These are phyloP conservation scores for Chaenodraco wilsoni DNA, from an alignment of 2,797 vertebrate genomes.

Conservation along the genomic window DNA sequence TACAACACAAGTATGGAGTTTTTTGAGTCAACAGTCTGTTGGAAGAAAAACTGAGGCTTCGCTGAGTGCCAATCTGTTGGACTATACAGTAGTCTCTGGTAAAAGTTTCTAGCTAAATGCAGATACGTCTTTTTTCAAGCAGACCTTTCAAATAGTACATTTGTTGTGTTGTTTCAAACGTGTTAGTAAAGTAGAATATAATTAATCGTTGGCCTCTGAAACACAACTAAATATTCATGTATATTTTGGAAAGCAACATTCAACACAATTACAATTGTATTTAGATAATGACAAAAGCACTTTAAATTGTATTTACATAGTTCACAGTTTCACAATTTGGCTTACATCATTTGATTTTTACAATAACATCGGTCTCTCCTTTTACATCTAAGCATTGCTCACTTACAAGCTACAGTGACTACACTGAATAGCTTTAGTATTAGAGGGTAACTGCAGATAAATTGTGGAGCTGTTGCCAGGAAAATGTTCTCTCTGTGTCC, in stretches of 20 bases:
- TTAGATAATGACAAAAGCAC: background rate
- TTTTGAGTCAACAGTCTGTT: background rate
- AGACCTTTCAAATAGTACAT: no score
- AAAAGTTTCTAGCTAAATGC: no score
- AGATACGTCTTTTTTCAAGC: no score
- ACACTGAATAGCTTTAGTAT: background rate
- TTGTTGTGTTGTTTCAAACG: no score
- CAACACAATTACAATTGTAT: background rate
- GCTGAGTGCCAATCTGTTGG: background rate
- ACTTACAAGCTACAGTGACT: background rate
- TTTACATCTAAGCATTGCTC: background rate
- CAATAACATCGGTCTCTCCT: background rate
- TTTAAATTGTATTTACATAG: background rate
- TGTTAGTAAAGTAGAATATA: background rate
- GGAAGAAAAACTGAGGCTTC: background rate
- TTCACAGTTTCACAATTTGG: background rate
- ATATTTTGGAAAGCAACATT: background rate
- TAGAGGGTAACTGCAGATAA: background rate
- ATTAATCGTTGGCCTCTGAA: background rate
- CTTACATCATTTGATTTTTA: background rate
- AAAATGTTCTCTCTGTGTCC: background rate
- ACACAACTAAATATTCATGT: background rate
- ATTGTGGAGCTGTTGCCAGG: background rate
- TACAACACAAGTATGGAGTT: background rate
- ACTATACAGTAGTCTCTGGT: background rate